Evolutionary conservation across 2,888 invertebrate genomes (phyloP), one percentile per base, ranked within the genome.

Genomic region (Tigriopus californicus): DNA sequence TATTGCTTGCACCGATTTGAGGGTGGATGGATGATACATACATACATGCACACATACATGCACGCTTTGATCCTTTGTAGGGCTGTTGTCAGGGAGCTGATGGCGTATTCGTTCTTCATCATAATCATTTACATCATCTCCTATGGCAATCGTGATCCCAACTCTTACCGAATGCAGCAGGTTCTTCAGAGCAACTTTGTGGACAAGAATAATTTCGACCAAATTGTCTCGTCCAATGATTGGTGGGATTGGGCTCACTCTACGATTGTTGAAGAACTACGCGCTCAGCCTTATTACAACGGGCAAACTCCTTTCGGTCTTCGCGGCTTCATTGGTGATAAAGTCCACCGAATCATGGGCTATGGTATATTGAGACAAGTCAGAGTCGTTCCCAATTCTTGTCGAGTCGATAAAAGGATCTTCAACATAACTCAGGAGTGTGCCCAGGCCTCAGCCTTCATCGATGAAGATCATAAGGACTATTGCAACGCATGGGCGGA

Each of bases 361-460:
- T 75, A 72, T 63, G 74, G 73, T 33, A 70, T 70, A 3, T 68
- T 76, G 61, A 63, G 76, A 61, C 75, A 76, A 66, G 67, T 74
- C 22, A 66, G 75, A 59, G 67, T 62, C 13, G 41, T 48, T 18
- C 60, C 61, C 6, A 55, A 62, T 41, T 55, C 62, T 33, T 62
- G 62, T 51, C 41, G 33, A 47, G 59, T 59, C 12, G 20, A 33
- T 24, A 13, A 55, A 12, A 6, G 20, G 2, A 42, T 59, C 15
- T 20, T 49, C 10, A 52, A 59, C 22, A 15, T 59, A 6, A 59
- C 59, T 33, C 48, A 41, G 41, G 49, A 59, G 12, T 59, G 59
- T 41, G 59, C 59, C 12, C 40, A 25, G 42, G 47, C 15, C 20
- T 62, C 63, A 5, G 65, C 63, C n/a, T 62, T 67, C 18, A 48